These are phyloP conservation scores for Crotalus horridus DNA, from an alignment of 2,113 vertebrate genomes.

Conservation along the genomic window DNA sequence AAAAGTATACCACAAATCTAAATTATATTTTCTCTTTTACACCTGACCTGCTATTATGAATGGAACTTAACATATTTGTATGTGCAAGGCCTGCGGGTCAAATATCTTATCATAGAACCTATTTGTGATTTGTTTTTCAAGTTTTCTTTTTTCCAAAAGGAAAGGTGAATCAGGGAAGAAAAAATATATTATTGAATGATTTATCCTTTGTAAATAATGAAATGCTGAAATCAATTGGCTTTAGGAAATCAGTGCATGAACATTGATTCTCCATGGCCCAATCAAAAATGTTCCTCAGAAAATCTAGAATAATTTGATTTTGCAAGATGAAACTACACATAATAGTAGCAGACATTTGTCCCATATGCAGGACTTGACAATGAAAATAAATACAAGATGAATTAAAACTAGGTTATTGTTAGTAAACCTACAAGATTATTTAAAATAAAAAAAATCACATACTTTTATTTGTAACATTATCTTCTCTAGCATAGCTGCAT, in stretches of 20 bases:
- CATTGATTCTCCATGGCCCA: neutral
- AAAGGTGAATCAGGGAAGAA: neutral
- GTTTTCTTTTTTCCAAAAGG: neutral
- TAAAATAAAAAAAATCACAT: neutral
- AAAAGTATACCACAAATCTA: neutral
- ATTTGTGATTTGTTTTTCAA: neutral
- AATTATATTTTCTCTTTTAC: neutral
- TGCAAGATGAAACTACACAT: no score
- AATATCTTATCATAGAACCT: neutral
- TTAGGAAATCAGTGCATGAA: neutral
- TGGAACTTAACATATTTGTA: neutral
- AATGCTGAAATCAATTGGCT: neutral
- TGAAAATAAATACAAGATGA: no score
- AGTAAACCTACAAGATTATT: neutral
- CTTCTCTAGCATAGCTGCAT: neutral
- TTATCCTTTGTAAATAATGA: neutral
- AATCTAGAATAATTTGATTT: no score
- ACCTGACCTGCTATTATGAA: neutral
- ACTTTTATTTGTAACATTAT: neutral
- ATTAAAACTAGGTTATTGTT: no score
- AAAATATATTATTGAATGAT: neutral
- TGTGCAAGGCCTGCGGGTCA: neutral
- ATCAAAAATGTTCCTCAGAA: no score
- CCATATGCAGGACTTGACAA: no score
- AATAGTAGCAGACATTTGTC: no score